A percentile compares a stretch with the other conserved stretches of the same genome.
Evolutionary conservation across 2,797 vertebrate genomes (phyloP).

Genomic region (Enteromius unitaeniatus): DNA sequence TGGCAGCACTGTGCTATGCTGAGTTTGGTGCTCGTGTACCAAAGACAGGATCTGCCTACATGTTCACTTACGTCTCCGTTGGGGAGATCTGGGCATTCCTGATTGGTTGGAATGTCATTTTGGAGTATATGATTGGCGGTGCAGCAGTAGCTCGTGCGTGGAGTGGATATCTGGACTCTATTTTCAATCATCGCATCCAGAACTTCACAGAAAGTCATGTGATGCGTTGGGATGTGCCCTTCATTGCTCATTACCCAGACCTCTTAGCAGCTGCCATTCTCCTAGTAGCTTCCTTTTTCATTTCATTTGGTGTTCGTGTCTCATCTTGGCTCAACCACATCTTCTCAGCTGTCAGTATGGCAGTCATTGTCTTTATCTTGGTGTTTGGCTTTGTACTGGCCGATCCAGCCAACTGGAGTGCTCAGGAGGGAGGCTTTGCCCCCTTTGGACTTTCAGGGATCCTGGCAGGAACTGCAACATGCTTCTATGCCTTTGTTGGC

Average conservation of each 20-base stretch:
- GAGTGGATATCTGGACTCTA: slow-evolving; percentile 95
- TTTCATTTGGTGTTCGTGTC: slow-evolving; percentile 93
- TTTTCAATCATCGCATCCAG: slow-evolving; percentile 92
- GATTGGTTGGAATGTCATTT: slow-evolving; percentile 95
- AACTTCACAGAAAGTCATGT: slow-evolving; percentile 91
- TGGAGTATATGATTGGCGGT: slow-evolving; percentile 95
- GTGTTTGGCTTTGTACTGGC: slow-evolving; percentile 91
- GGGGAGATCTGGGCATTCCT: slow-evolving; percentile 98
- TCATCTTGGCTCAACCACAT: slow-evolving; percentile 96
- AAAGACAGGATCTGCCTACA: slow-evolving; percentile 95
- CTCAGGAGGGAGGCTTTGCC: slow-evolving; percentile 88
- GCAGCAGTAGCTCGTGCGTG: slow-evolving; percentile 94
- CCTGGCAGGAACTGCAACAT: slow-evolving; percentile 92
- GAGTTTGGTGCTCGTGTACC: slow-evolving; percentile 96
- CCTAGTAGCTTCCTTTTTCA: slow-evolving; percentile 86
- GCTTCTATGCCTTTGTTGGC: slow-evolving; percentile 95
- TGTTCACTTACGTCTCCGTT: slow-evolving; percentile 96
- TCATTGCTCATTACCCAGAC: slow-evolving; percentile 91
- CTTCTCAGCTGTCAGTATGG: slow-evolving; percentile 89
- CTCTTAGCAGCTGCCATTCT: slow-evolving; percentile 88
- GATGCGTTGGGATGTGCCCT: slow-evolving; percentile 87
- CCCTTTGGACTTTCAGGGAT: slow-evolving; percentile 90
- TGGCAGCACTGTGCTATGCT: slow-evolving; percentile 95
- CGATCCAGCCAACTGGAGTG: slow-evolving; percentile 88
- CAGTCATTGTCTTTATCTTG: slow-evolving; percentile 87